Percentiles rank a stretch among this genome's conserved stretches.
These are phyloP conservation scores for Bombus superbus DNA, from an alignment of 1,140 invertebrate species.

Conservation along the genomic window DNA sequence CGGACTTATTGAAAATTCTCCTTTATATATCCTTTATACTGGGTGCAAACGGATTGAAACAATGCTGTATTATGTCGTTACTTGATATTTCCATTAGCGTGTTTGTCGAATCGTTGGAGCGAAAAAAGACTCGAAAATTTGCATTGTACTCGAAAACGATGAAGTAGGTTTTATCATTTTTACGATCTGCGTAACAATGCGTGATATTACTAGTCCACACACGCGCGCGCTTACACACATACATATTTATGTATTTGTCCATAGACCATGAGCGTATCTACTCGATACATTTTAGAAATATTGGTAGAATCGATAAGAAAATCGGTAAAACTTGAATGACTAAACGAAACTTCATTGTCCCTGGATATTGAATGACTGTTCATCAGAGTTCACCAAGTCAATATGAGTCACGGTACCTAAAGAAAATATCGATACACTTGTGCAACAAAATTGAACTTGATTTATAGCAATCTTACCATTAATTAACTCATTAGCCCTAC, in stretches of 20 bases:
- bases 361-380: neutral
- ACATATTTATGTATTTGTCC: neutral
- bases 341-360: neutral
- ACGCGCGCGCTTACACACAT: neutral
- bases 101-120: neutral
- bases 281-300: conserved; percentile 13
- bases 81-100: conserved; percentile 21
- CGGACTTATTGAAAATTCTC: neutral
- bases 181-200: conserved; percentile 39
- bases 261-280: neutral
- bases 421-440: neutral
- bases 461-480: conserved; percentile 16
- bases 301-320: neutral
- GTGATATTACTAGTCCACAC: neutral
- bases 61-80: neutral
- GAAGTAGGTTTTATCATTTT: conserved; percentile 15
- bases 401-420: conserved; percentile 1
- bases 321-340: conserved; percentile 12
- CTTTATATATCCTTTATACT: too few relatives aligned
- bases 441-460: conserved; percentile 42
- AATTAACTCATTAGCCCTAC: conserved; percentile 5
- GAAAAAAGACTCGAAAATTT: neutral
- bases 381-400: conserved; percentile 35
- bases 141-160: neutral
- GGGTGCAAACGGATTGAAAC: neutral